phyloP scores from a whole-genome alignment of 2,888 invertebrate genomes.

The Silvanus unidentatus region DNA sequence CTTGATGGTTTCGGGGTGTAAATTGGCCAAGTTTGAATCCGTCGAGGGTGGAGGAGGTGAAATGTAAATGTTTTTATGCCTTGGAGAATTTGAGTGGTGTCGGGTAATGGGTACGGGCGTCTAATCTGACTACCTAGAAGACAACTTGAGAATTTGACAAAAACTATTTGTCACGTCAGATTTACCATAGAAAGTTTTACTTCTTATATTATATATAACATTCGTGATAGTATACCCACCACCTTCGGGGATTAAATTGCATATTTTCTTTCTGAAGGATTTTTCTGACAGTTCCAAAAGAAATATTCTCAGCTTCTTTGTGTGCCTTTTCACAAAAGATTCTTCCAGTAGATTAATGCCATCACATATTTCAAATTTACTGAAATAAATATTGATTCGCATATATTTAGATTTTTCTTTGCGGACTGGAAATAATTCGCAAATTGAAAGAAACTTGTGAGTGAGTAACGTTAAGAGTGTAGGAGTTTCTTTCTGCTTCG shows the following conservation, averaged over 20 bases:
- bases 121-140: slow-evolving; percentile 9
- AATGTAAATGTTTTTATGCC: too few relatives aligned
- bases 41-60: too few relatives aligned
- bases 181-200: slow-evolving; percentile 13
- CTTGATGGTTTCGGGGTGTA: too few relatives aligned
- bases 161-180: slow-evolving; percentile 29
- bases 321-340: slow-evolving; percentile 2
- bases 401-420: too few relatives aligned
- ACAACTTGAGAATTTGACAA: slow-evolving; percentile 16
- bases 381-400: slow-evolving; percentile 6
- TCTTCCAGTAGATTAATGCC: slow-evolving; percentile 7
- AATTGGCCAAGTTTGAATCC: too few relatives aligned
- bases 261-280: slow-evolving; percentile 6
- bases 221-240: slow-evolving; percentile 1
- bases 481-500: too few relatives aligned
- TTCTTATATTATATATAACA: not conserved
- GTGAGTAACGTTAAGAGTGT: too few relatives aligned
- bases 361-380: slow-evolving; percentile 5
- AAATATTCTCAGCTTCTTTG: slow-evolving; percentile 5
- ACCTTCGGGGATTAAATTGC: slow-evolving; percentile 5
- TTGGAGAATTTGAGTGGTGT: too few relatives aligned
- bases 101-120: too few relatives aligned
- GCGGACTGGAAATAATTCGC: too few relatives aligned
- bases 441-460: too few relatives aligned
- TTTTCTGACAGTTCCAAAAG: slow-evolving; percentile 5